These are phyloP conservation scores for Thereva nobilitata DNA, from an alignment of 2,888 invertebrate genomes.

Conservation along the genomic window DNA sequence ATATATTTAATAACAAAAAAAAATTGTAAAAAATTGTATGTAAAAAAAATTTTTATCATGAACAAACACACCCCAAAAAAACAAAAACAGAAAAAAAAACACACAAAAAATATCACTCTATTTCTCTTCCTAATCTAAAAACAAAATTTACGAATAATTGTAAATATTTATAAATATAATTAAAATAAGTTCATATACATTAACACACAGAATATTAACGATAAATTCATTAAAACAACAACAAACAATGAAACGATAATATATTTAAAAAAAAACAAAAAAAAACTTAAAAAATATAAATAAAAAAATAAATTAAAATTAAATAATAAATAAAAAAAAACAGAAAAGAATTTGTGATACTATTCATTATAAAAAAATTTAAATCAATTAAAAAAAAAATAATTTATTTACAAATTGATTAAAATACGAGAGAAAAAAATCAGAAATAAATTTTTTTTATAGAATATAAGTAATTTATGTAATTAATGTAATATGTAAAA, in stretches of 20 bases:
- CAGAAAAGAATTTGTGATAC: slow-evolving; percentile 41
- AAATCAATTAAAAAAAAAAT: slow-evolving; percentile 35
- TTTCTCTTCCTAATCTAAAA: slow-evolving; percentile 29
- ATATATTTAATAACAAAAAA: slow-evolving; percentile 2
- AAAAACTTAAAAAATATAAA: slow-evolving; percentile 24
- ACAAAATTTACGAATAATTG: background rate
- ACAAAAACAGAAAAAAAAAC: slow-evolving; percentile 9
- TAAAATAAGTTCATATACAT: slow-evolving; percentile 3
- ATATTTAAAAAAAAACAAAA: slow-evolving; percentile 22
- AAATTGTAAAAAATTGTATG: slow-evolving; percentile 15
- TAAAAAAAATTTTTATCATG: slow-evolving; percentile 4
- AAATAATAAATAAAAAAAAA: slow-evolving; percentile 27
- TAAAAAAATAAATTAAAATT: slow-evolving; percentile 34
- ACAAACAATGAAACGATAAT: background rate
- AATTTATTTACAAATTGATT: slow-evolving; percentile 36
- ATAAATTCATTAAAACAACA: no score
- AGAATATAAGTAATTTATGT: slow-evolving; percentile 22
- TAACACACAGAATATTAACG: no score
- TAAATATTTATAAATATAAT: slow-evolving; percentile 11
- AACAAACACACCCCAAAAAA: slow-evolving; percentile 10
- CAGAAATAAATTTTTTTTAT: slow-evolving; percentile 19
- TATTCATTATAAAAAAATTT: slow-evolving; percentile 38
- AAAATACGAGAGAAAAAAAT: slow-evolving; percentile 7
- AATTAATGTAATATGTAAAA: slow-evolving; percentile 31
- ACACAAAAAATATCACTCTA: slow-evolving; percentile 25